Evolutionary conservation across 2,113 vertebrate genomes (phyloP), one percentile per base, ranked within the genome.

Genomic region (Petromus typicus): DNA sequence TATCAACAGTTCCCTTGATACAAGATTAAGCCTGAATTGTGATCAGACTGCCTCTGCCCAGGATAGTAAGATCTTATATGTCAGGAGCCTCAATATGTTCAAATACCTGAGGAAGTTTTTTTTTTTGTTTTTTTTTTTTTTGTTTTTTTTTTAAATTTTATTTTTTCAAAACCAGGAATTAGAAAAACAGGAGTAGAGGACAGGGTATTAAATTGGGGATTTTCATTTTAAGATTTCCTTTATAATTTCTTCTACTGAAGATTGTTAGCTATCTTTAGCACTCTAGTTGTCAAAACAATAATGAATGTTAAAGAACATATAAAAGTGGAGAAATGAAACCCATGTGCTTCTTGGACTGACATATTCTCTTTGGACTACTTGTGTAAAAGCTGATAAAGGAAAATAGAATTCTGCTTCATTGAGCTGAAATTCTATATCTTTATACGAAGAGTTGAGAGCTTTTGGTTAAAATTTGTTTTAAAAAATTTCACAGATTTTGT

Each of bases 131-230:
- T n/a, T n/a, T n/a, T n/a, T n/a, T n/a, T n/a, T n/a, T n/a, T n/a
- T n/a, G n/a, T n/a, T n/a, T n/a, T n/a, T 94, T 91, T 86, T 96
- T 93, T 89, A 54, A 97, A 97, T 64, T 95, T 97, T 97, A 51
- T 59, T 96, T 30, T 90, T 84, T 64, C 57, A n/a, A n/a, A 61
- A 83, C 16, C 64, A 66, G 57, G 83, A 48, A n/a, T 75, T 45
- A 56, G 37, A 71, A n/a, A 48, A 88, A 79, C 57, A 89, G 51
- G 20, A 59, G 11, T 75, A 6, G 12, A 66, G 43, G 57, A 67
- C 34, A 87, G 34, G 23, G 18, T 43, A 9, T 32, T 25, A 16
- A 64, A n/a, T 56, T 34, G 12, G 30, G 54, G 4, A 34, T 61
- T 75, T 87, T 79, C 48, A 37, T 56, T 82, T 78, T 45, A 69